phyloP scores from a whole-genome alignment of 2,797 vertebrate genomes.

The Parauchenoglanis punctatus region DNA sequence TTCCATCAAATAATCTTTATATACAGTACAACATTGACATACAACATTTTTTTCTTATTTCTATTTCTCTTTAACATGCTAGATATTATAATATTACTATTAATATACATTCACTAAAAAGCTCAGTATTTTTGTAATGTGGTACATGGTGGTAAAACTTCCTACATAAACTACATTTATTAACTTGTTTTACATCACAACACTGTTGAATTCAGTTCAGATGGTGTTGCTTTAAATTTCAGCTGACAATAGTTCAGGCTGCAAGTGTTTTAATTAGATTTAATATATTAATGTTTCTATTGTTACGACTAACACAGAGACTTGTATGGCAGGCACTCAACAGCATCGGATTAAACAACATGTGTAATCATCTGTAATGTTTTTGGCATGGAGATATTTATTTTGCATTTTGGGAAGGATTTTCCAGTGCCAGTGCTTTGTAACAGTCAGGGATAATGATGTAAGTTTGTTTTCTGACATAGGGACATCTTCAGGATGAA shows the following conservation, averaged over 20 bases:
- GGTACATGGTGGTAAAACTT: not conserved
- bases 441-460: not conserved
- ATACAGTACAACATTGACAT: not conserved
- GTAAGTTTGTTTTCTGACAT: not conserved
- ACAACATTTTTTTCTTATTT: not conserved
- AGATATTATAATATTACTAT: not conserved
- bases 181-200: not conserved
- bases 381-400: not conserved
- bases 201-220: not conserved
- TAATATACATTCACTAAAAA: not conserved
- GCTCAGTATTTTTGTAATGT: not conserved
- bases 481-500: not conserved
- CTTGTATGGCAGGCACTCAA: not conserved
- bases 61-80: not conserved
- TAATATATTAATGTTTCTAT: not conserved
- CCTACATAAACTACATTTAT: not conserved
- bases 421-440: not conserved
- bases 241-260: not conserved
- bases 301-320: not conserved
- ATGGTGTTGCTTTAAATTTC: not conserved
- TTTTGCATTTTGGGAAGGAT: not conserved
- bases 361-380: not conserved
- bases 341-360: not conserved
- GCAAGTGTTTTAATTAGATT: not conserved
- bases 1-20: not conserved